phyloP scores from a whole-genome alignment of 2,113 vertebrate species.

The Chroicocephalus ridibundus region DNA sequence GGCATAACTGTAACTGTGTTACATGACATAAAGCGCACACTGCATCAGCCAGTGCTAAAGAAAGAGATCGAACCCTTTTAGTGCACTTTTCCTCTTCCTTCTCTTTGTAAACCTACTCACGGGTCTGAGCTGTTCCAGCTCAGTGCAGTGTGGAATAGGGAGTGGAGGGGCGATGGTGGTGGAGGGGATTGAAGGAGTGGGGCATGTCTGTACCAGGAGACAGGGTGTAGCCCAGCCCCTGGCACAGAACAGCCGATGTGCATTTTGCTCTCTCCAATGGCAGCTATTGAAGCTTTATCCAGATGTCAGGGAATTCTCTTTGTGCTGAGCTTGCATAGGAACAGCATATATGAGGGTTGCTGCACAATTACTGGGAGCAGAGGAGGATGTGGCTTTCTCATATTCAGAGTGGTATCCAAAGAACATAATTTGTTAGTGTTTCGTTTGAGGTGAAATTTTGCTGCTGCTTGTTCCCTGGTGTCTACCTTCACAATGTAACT shows the following conservation, averaged over 20 bases:
- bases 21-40: fast-evolving
- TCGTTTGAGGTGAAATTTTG: background rate
- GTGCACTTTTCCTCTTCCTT: background rate
- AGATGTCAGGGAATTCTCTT: slow-evolving; percentile 3
- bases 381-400: background rate
- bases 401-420: background rate
- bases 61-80: fast-evolving
- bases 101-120: fast-evolving
- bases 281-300: slow-evolving; percentile 11
- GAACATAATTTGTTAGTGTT: background rate
- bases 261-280: background rate
- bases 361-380: background rate
- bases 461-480: background rate
- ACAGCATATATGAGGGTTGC: background rate
- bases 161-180: background rate
- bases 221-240: background rate
- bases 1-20: background rate
- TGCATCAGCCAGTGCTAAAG: background rate
- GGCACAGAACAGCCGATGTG: background rate
- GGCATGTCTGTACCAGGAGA: slow-evolving; percentile 45
- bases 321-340: background rate
- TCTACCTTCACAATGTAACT: background rate
- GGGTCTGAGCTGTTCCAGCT: background rate
- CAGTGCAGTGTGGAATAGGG: fast-evolving
- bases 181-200: background rate